Evolutionary conservation across 2,888 invertebrate species (phyloP).

Genomic region (Mimumesa dahlbomi): DNA sequence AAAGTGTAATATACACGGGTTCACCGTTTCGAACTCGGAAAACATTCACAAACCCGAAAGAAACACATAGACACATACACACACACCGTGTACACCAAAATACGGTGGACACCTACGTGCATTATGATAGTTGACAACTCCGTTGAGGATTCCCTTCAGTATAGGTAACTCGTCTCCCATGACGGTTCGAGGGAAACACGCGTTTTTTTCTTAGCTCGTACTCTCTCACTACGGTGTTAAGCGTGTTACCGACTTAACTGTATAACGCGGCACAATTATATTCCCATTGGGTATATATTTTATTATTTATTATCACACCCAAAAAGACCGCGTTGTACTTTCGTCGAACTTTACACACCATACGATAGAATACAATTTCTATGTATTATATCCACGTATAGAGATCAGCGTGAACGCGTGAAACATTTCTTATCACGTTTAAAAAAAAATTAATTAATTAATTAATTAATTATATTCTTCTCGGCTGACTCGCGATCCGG

Average conservation of each 20-base stretch:
- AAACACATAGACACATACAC: constrained; percentile 5
- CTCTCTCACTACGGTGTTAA: constrained; percentile 3
- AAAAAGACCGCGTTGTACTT: not conserved
- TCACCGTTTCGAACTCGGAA: not conserved
- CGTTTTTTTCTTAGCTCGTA: too few relatives aligned
- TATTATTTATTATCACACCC: not conserved
- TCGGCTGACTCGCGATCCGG: constrained; percentile 60
- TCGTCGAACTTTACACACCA: constrained; percentile 13
- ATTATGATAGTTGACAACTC: constrained; percentile 95
- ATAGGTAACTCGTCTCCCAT: constrained; percentile 96
- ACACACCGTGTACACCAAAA: too few relatives aligned
- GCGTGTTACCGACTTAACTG: constrained; percentile 14
- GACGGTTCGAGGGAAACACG: constrained; percentile 75
- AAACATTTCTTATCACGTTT: not conserved
- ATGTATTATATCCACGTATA: not conserved
- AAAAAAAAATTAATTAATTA: not conserved
- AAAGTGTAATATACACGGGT: constrained; percentile 47
- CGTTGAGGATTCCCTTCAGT: constrained; percentile 94
- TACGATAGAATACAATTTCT: too few relatives aligned
- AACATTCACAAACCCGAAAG: constrained; percentile 62
- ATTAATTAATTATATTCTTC: not conserved
- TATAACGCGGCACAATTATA: constrained; percentile 39
- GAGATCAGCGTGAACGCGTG: not conserved
- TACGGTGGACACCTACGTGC: constrained; percentile 89
- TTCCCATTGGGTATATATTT: constrained; percentile 32